Evolutionary conservation across 2,888 invertebrate species (phyloP).

Genomic region (Coecobrya sp.): DNA sequence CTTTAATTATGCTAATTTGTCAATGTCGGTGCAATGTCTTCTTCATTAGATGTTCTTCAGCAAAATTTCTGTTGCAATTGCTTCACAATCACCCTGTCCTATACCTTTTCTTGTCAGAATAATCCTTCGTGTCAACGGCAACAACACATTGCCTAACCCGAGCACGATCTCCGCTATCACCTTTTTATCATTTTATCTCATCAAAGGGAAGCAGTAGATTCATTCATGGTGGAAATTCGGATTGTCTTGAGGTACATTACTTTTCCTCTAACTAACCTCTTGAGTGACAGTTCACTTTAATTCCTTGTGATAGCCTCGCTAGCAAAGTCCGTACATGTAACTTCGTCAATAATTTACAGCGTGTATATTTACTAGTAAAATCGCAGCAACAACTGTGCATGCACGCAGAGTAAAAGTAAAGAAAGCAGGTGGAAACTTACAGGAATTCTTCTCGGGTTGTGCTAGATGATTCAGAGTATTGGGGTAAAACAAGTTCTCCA

Average conservation of each 20-base stretch:
- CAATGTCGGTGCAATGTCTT: conserved; percentile 65
- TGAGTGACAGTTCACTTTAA: conserved; percentile 31
- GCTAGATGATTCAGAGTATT: conserved; percentile 71
- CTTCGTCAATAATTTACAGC: not conserved
- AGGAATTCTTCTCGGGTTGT: conserved; percentile 88
- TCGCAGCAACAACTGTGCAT: not conserved
- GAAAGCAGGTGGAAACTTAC: conserved; percentile 87
- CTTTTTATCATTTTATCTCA: conserved; percentile 38
- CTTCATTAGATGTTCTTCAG: conserved; percentile 61
- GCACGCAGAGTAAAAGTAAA: not conserved
- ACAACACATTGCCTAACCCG: conserved; percentile 61
- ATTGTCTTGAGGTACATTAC: conserved; percentile 43
- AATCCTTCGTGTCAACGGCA: conserved; percentile 32
- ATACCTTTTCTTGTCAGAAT: conserved; percentile 22
- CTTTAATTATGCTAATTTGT: conserved; percentile 82
- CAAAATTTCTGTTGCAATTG: not conserved
- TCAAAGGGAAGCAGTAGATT: not conserved
- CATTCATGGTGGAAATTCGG: not conserved
- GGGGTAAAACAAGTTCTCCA: conserved; percentile 77
- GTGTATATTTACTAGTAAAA: not conserved
- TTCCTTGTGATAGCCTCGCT: not conserved
- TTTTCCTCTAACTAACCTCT: conserved; percentile 23
- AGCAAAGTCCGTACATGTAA: not conserved
- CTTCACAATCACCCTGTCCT: not conserved
- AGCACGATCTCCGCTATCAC: conserved; percentile 57